Percentiles rank a stretch among this genome's conserved stretches.
Conservation (phyloP, 2,113 vertebrate species). For the Rana temporaria region DNA sequence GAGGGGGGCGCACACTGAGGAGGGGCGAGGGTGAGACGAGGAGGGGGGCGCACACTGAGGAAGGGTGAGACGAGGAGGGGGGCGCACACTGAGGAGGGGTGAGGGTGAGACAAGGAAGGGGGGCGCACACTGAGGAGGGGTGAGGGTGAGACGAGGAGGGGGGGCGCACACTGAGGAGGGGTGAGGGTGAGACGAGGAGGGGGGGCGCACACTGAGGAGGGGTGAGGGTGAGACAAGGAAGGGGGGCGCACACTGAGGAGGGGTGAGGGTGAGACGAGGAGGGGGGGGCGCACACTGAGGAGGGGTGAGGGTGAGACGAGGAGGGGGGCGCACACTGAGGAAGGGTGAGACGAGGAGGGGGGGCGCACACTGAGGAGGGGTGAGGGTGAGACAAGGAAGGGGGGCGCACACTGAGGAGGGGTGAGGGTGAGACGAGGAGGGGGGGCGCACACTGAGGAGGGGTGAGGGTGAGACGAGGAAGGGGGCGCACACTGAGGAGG, state of each 20-base stretch:
- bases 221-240: too few species aligned
- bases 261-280: background rate
- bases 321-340: background rate
- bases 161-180: too few species aligned
- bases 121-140: background rate
- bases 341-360: too few species aligned
- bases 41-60: background rate
- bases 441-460: background rate
- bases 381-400: background rate
- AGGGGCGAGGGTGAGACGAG: background rate
- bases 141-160: background rate
- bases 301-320: background rate
- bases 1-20: background rate
- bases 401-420: background rate
- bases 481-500: too few species aligned
- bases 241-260: too few species aligned
- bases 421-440: too few species aligned
- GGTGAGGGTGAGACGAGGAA: background rate
- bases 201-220: too few species aligned
- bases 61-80: too few species aligned
- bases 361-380: background rate
- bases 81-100: too few species aligned
- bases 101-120: background rate
- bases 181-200: background rate
- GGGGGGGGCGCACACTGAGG: background rate